Evolutionary conservation across 2,797 vertebrate genomes (phyloP).

Genomic region (Acrossocheilus fasciatus): DNA sequence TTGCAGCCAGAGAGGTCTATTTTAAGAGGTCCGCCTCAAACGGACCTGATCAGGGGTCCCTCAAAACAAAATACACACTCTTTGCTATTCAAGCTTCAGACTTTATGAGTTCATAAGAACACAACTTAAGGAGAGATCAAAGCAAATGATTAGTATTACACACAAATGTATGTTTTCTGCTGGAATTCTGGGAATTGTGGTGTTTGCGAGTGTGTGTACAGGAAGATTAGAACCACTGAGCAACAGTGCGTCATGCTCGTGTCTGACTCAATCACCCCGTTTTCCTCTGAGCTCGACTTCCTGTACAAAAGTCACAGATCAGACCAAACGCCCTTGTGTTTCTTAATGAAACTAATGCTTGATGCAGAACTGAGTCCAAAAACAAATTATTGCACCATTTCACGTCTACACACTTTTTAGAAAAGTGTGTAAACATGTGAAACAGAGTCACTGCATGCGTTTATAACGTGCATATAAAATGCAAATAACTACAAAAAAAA

Average conservation of each 20-base stretch:
- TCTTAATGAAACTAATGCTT: neutral
- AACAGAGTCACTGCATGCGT: neutral
- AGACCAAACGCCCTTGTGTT: neutral
- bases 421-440: neutral
- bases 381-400: neutral
- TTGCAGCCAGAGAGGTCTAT: slow-evolving; percentile 54
- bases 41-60: neutral
- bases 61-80: neutral
- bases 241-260: slow-evolving; percentile 35
- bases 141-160: neutral
- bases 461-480: neutral
- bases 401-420: neutral
- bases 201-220: slow-evolving; percentile 40
- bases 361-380: neutral
- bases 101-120: neutral
- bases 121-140: neutral
- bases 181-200: neutral
- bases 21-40: slow-evolving; percentile 35
- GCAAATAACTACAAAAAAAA: neutral
- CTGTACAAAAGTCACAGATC: slow-evolving; percentile 18
- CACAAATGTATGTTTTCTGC: neutral
- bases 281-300: slow-evolving; percentile 49
- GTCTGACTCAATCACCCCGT: slow-evolving; percentile 49
- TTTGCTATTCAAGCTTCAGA: neutral
- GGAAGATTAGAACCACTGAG: slow-evolving; percentile 45